Evolutionary conservation across 2,888 invertebrate genomes (phyloP).

Genomic region (Pedicia rivosa): DNA sequence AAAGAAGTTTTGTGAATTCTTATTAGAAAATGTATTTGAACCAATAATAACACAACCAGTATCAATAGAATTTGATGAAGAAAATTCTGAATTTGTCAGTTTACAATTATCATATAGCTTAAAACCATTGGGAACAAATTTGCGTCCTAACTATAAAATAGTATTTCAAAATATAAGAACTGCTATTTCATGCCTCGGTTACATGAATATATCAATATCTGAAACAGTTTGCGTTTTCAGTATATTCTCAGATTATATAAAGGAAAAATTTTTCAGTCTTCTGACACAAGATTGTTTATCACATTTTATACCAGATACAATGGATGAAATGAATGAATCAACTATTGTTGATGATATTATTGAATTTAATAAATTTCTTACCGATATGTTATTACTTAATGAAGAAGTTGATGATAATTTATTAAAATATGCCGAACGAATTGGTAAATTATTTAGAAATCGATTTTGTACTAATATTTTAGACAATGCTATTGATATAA

Average conservation of each 20-base stretch:
- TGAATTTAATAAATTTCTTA: conserved; percentile 46
- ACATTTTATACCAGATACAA: conserved; percentile 59
- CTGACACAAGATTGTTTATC: conserved; percentile 59
- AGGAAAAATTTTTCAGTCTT: conserved; percentile 41
- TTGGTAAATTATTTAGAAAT: conserved; percentile 59
- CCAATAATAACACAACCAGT: conserved; percentile 27
- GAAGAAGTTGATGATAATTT: conserved; percentile 39
- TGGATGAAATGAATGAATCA: conserved; percentile 51
- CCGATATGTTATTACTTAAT: conserved; percentile 37
- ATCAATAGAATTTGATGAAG: conserved; percentile 20
- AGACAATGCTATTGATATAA: conserved; percentile 49
- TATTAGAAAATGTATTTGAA: conserved; percentile 25
- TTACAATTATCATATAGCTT: conserved; percentile 26
- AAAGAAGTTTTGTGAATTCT: conserved; percentile 23
- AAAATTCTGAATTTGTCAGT: conserved; percentile 14
- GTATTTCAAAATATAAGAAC: conserved; percentile 22
- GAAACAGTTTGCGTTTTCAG: conserved; percentile 21
- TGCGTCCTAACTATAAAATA: conserved; percentile 25
- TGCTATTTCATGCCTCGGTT: conserved; percentile 19
- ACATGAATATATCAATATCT: conserved; percentile 24
- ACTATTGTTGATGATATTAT: conserved; percentile 45
- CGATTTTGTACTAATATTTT: conserved; percentile 58
- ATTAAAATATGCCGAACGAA: conserved; percentile 51
- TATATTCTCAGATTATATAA: conserved; percentile 38
- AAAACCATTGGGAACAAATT: conserved; percentile 15